Percentiles rank a stretch among this genome's conserved stretches.
Conservation (phyloP, 2,113 vertebrate species). For the Heloderma charlesbogerti region DNA sequence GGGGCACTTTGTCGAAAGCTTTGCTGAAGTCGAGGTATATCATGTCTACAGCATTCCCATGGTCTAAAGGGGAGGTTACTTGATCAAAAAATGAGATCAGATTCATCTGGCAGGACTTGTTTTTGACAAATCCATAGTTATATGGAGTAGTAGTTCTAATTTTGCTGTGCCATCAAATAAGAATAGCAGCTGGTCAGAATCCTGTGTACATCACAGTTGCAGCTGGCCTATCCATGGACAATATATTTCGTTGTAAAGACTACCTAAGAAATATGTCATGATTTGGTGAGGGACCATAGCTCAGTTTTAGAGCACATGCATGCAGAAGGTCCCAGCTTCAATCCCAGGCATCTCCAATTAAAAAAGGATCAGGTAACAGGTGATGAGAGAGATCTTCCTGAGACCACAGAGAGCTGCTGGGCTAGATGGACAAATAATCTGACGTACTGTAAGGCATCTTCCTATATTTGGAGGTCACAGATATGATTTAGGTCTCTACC, state of each 20-base stretch:
- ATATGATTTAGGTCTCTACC: not conserved
- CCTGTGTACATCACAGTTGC: not conserved
- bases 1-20: too few species aligned
- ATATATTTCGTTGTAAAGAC: not conserved
- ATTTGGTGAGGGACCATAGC: not conserved
- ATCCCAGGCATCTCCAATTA: not conserved
- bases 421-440: not conserved
- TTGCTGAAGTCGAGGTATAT: too few species aligned
- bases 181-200: not conserved
- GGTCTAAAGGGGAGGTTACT: too few species aligned
- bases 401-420: not conserved
- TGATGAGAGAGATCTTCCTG: not conserved
- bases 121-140: too few species aligned
- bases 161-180: not conserved
- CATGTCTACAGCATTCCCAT: too few species aligned
- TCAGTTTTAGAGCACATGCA: not conserved
- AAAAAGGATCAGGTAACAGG: not conserved
- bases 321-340: not conserved
- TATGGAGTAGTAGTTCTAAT: not conserved
- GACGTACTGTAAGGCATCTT: not conserved
- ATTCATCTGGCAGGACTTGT: too few species aligned
- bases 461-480: not conserved
- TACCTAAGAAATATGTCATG: not conserved
- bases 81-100: too few species aligned
- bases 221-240: not conserved